phyloP scores from a whole-genome alignment of 53 echinoderm and acorn worm species.

The Pentamera pediparva region DNA sequence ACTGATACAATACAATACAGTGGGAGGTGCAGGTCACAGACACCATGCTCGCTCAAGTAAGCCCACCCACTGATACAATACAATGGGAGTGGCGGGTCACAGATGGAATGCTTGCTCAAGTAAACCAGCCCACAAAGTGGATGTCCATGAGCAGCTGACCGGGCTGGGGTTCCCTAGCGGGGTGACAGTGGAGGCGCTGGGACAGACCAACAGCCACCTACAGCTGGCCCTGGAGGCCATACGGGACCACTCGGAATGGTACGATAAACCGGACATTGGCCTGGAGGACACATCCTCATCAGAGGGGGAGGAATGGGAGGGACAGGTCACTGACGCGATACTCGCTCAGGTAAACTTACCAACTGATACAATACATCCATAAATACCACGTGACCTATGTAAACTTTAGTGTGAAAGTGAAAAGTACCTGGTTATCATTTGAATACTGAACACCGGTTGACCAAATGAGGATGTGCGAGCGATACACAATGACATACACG shows the following conservation, averaged over 20 bases:
- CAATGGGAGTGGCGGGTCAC: conserved; percentile 72
- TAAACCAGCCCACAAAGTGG: no score
- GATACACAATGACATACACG: no score
- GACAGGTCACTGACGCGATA: conserved; percentile 69
- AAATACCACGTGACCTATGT: no score
- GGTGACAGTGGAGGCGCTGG: conserved; percentile 52
- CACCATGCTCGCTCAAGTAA: conserved; percentile 76
- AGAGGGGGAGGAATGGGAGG: conserved; percentile 43
- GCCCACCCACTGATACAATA: no score
- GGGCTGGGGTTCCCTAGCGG: conserved; percentile 73
- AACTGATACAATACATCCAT: neutral
- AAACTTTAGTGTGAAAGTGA: neutral
- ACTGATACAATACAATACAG: no score
- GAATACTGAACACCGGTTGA: no score
- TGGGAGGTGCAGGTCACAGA: conserved; percentile 77
- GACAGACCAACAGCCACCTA: conserved; percentile 87
- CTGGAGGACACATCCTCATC: neutral
- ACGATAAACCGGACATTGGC: conserved; percentile 45
- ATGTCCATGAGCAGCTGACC: conserved; percentile 69
- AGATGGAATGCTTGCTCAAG: conserved; percentile 83
- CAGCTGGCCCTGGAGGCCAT: conserved; percentile 62
- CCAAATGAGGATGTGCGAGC: no score
- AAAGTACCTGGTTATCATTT: no score
- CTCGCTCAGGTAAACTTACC: conserved; percentile 52
- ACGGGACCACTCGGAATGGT: conserved; percentile 63